A percentile compares a stretch with the other conserved stretches of the same genome.
Conservation (phyloP, 1,140 invertebrate species). For the Drosophila ogumai region DNA sequence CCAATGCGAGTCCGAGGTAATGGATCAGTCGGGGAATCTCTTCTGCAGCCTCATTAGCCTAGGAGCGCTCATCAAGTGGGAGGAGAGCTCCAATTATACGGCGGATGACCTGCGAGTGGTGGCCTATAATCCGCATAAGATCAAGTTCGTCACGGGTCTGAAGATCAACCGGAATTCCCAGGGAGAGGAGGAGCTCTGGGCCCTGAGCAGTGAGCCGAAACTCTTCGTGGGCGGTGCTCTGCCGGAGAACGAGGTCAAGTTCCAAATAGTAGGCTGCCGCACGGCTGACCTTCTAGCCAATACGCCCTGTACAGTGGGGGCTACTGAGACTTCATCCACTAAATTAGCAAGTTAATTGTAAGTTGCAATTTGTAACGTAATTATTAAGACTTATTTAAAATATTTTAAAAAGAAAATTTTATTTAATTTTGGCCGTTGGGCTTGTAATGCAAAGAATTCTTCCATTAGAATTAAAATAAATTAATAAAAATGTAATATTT, state of each 20-base stretch:
- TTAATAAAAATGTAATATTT: not conserved
- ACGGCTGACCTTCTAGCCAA: constrained; percentile 71
- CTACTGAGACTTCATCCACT: not conserved
- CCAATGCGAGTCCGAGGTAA: constrained; percentile 86
- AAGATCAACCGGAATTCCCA: constrained; percentile 88
- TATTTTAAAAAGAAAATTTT: not conserved
- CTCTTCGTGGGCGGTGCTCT: constrained; percentile 85
- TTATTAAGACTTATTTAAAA: not conserved
- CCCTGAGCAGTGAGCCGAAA: constrained; percentile 88
- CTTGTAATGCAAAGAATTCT: not conserved
- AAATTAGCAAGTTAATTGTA: not conserved
- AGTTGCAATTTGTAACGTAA: not conserved
- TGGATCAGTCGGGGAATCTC: constrained; percentile 87
- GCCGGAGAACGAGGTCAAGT: constrained; percentile 87
- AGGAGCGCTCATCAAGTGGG: constrained; percentile 63
- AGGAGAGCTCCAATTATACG: constrained; percentile 60
- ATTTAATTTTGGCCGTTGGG: not conserved
- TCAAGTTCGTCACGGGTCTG: constrained; percentile 89
- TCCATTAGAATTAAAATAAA: constrained; percentile 1
- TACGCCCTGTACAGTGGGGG: constrained; percentile 68
- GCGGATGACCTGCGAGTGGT: constrained; percentile 73
- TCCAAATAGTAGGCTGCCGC: constrained; percentile 87
- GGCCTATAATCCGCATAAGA: constrained; percentile 85
- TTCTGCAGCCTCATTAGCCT: constrained; percentile 77
- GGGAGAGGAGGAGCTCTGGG: constrained; percentile 84